A percentile compares a stretch with the other conserved stretches of the same genome.
These are phyloP conservation scores for Drepana arcuata DNA, from an alignment of 1,140 invertebrate genomes.

Conservation along the genomic window DNA sequence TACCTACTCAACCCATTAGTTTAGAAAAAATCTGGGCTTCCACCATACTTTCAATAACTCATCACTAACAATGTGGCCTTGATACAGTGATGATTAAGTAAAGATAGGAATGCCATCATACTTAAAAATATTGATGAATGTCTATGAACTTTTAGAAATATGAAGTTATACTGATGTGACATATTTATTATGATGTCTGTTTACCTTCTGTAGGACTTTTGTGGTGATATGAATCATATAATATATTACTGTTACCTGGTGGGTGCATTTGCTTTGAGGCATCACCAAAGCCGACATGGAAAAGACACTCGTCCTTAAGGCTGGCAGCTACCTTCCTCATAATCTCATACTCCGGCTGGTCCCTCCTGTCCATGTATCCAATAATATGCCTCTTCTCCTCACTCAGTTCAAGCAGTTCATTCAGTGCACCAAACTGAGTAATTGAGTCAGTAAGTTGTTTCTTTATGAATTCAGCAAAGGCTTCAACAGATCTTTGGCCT, in stretches of 20 bases:
- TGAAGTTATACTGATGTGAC: no score
- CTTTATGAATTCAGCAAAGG: constrained; percentile 88
- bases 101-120: no score
- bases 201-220: no score
- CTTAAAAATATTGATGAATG: no score
- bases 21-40: no score
- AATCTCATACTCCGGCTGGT: constrained; percentile 84
- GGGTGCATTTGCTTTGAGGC: constrained; percentile 87
- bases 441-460: constrained; percentile 95
- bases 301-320: constrained; percentile 96
- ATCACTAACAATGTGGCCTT: no score
- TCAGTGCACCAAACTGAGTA: constrained; percentile 81
- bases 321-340: constrained; percentile 88
- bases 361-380: constrained; percentile 91
- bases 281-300: constrained; percentile 94
- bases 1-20: no score
- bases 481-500: constrained; percentile 79
- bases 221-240: no score
- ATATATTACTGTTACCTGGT: constrained; percentile 72
- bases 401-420: constrained; percentile 85
- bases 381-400: constrained; percentile 94
- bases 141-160: no score
- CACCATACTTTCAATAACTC: no score
- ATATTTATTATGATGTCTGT: no score
- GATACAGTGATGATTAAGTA: no score